Conservation (phyloP, 2,797 vertebrate species). For the Lepus townsendii region DNA sequence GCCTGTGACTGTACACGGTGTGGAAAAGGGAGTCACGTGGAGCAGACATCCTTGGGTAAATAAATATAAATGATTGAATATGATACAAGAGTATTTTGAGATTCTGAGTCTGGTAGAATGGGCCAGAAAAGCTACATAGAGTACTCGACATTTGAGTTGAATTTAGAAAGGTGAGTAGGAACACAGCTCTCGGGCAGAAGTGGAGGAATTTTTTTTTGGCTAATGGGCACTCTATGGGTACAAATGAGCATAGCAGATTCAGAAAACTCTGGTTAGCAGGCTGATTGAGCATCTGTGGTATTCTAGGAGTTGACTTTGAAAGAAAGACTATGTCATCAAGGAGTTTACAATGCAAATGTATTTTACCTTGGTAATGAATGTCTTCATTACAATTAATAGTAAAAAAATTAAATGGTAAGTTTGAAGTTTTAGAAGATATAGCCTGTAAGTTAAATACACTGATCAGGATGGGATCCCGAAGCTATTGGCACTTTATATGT, state of each 20-base stretch:
- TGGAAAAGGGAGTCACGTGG: background rate
- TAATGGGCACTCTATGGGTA: background rate
- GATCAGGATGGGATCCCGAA: background rate
- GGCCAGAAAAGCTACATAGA: background rate
- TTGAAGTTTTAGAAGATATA: constrained; percentile 19
- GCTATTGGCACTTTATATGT: background rate
- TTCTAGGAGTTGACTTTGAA: background rate
- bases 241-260: background rate
- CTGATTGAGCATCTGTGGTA: background rate
- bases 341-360: background rate
- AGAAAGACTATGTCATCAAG: background rate
- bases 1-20: background rate
- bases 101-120: background rate
- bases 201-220: background rate
- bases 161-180: background rate
- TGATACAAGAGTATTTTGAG: background rate
- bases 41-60: background rate
- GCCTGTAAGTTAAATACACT: background rate
- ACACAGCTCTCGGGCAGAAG: background rate
- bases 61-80: background rate
- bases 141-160: background rate
- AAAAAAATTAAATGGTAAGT: no score
- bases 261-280: background rate
- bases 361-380: background rate
- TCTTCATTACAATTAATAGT: no score